Percentiles rank a stretch among this genome's conserved stretches.
Conservation (phyloP, 2,888 invertebrate genomes). For the Drosophila trichaetosa region DNA sequence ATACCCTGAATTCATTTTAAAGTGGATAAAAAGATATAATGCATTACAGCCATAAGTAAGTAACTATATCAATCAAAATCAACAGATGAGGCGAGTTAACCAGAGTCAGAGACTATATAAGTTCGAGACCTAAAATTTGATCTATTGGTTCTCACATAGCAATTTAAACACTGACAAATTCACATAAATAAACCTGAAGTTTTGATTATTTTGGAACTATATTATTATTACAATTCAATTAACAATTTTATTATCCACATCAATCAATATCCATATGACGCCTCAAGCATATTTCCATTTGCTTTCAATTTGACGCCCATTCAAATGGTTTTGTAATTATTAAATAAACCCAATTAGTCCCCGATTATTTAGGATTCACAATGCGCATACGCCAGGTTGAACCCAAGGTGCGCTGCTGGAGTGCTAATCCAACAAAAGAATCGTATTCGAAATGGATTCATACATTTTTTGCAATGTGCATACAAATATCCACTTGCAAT, state of each 20-base stretch:
- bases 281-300: not conserved
- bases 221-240: not conserved
- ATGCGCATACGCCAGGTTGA: not conserved
- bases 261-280: too few species aligned
- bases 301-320: not conserved
- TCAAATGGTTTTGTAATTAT: not conserved
- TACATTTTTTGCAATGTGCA: constrained; percentile 32
- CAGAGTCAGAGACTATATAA: not conserved
- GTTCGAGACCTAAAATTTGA: not conserved
- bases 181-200: not conserved
- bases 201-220: not conserved
- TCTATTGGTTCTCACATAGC: not conserved
- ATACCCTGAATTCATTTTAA: not conserved
- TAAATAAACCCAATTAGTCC: not conserved
- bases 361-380: not conserved
- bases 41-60: not conserved
- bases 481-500: constrained; percentile 14
- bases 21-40: not conserved
- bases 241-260: not conserved
- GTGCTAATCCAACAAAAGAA: not conserved
- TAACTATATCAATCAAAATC: not conserved
- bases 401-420: not conserved
- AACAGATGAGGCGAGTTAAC: not conserved
- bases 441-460: not conserved
- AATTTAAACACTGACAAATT: not conserved